Conservation (phyloP, 2,888 invertebrate species). For the Herminia tarsipennalis region DNA sequence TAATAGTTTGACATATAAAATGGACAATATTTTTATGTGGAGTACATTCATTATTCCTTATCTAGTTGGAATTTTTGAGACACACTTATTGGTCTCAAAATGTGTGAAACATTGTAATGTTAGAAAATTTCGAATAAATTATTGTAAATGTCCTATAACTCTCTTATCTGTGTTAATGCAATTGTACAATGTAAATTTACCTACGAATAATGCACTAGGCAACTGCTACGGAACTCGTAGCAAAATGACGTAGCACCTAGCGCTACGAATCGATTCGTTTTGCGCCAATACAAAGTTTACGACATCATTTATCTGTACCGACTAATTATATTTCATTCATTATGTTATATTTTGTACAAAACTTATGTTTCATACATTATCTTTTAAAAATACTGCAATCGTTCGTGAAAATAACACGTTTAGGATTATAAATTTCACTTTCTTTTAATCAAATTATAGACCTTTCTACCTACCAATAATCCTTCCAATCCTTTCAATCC, state of each 20-base stretch:
- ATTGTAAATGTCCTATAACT: no score
- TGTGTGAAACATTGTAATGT: no score
- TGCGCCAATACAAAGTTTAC: constrained; percentile 2
- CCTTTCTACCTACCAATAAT: constrained; percentile 20
- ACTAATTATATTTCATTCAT: no score
- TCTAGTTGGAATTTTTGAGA: no score
- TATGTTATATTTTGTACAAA: background rate
- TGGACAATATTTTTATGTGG: no score
- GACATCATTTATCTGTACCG: background rate
- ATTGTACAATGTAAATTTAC: constrained; percentile 16
- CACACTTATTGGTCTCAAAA: no score
- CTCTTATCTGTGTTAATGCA: background rate
- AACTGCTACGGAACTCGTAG: constrained; percentile 72
- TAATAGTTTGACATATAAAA: no score
- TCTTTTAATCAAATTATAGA: constrained; percentile 15
- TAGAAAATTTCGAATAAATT: no score
- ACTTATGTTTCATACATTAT: no score
- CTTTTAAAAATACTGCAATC: no score
- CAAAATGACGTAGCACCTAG: constrained; percentile 58
- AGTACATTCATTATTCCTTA: no score
- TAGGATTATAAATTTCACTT: constrained; percentile 16
- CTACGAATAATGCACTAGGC: constrained; percentile 33
- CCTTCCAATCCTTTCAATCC: no score
- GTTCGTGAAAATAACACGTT: constrained; percentile 6
- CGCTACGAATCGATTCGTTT: constrained; percentile 61